Percentiles rank a stretch among this genome's conserved stretches.
Conservation (phyloP, 2,888 invertebrate genomes). For the Amblyjoppa fuscipennis region DNA sequence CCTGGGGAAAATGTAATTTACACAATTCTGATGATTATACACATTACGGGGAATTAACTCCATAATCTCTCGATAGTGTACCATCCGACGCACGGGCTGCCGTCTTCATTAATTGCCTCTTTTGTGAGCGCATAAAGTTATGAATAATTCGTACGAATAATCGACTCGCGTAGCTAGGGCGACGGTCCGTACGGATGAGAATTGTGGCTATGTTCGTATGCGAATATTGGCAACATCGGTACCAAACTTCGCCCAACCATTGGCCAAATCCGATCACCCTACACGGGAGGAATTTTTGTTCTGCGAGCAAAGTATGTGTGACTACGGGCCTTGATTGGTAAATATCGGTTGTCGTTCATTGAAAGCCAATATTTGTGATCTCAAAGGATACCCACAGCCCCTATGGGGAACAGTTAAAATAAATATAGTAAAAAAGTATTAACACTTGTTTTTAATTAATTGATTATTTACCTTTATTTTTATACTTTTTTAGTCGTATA, state of each 20-base stretch:
- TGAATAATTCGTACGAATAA: background rate
- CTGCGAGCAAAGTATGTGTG: background rate
- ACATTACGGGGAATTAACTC: slow-evolving; percentile 26
- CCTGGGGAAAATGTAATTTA: slow-evolving; percentile 8
- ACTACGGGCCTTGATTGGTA: background rate
- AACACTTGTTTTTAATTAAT: background rate
- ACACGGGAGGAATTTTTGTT: too few species aligned
- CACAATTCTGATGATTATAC: slow-evolving; percentile 10
- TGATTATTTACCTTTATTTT: background rate
- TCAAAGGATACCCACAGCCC: slow-evolving; percentile 8
- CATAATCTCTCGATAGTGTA: background rate
- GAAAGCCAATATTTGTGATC: slow-evolving; percentile 9
- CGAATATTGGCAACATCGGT: too few species aligned
- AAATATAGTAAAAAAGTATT: background rate
- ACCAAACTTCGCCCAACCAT: too few species aligned
- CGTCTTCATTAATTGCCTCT: background rate
- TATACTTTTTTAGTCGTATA: too few species aligned
- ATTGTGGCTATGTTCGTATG: too few species aligned
- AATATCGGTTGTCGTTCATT: slow-evolving; percentile 25
- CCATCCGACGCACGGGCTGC: background rate
- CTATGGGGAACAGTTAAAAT: slow-evolving; percentile 30
- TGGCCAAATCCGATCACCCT: too few species aligned
- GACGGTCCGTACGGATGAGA: too few species aligned
- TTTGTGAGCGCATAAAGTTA: background rate
- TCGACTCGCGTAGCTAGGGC: background rate